Conservation (phyloP, 2,113 vertebrate species). For the Myodes glareolus region DNA sequence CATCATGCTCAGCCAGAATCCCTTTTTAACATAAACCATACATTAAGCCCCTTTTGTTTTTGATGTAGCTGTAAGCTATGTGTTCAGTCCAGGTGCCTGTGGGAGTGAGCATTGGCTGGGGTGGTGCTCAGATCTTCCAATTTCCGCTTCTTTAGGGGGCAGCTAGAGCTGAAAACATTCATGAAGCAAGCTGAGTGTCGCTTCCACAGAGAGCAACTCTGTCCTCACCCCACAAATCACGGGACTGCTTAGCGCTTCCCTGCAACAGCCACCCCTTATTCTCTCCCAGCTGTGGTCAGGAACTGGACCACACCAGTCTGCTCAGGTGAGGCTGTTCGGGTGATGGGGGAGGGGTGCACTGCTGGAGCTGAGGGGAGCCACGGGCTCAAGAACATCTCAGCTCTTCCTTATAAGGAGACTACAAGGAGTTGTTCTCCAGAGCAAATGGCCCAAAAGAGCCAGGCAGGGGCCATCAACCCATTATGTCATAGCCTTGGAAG, state of each 20-base stretch:
- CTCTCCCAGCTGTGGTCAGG: background rate
- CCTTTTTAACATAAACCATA: background rate
- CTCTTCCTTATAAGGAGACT: background rate
- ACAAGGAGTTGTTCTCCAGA: background rate
- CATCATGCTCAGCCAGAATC: background rate
- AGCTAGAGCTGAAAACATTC: background rate
- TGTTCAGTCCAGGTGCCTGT: accelerated
- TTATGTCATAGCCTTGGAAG: background rate
- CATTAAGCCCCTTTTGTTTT: background rate
- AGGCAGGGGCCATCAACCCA: background rate
- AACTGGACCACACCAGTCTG: background rate
- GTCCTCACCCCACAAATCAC: background rate
- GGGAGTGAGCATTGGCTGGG: accelerated
- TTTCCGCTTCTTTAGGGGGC: background rate
- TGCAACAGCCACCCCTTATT: accelerated
- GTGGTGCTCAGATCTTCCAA: background rate
- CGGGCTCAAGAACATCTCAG: background rate
- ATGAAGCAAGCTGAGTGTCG: background rate
- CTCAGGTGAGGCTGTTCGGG: background rate
- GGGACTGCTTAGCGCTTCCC: accelerated
- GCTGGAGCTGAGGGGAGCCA: accelerated
- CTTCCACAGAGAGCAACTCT: background rate
- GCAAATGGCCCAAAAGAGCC: background rate
- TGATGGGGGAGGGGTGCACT: background rate
- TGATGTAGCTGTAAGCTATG: accelerated